A percentile compares a stretch with the other conserved stretches of the same genome.
Evolutionary conservation across 2,797 vertebrate genomes (phyloP).

Genomic region (Pseudomugil gertrudae): DNA sequence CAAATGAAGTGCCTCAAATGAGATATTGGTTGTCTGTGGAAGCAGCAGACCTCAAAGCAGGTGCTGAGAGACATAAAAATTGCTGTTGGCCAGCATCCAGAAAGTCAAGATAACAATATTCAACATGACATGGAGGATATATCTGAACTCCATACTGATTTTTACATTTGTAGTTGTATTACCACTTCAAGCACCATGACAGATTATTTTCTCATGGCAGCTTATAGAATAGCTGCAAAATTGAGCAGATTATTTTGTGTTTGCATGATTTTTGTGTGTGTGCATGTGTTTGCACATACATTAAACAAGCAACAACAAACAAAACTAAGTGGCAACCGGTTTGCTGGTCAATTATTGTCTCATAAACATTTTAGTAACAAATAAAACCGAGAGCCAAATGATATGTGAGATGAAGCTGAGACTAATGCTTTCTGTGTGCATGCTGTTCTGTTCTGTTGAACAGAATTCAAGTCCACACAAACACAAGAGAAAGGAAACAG

Average conservation of each 20-base stretch:
- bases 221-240: background rate
- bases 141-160: conserved; percentile 11
- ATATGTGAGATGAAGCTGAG: background rate
- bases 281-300: background rate
- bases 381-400: too few relatives aligned
- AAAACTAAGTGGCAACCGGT: background rate
- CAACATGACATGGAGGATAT: background rate
- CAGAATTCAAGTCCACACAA: background rate
- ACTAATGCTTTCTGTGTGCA: background rate
- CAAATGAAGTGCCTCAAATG: conserved; percentile 58
- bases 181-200: too few relatives aligned
- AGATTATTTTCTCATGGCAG: background rate
- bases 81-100: conserved; percentile 34
- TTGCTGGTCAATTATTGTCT: background rate
- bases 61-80: conserved; percentile 32
- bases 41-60: conserved; percentile 47
- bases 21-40: conserved; percentile 32
- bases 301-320: background rate
- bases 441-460: too few relatives aligned
- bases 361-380: background rate
- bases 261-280: background rate
- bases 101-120: conserved; percentile 36
- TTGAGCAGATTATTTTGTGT: background rate
- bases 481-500: background rate
- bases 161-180: background rate